phyloP scores from a whole-genome alignment of 2,888 invertebrate genomes.

The Scrobipalpa atriplicella region DNA sequence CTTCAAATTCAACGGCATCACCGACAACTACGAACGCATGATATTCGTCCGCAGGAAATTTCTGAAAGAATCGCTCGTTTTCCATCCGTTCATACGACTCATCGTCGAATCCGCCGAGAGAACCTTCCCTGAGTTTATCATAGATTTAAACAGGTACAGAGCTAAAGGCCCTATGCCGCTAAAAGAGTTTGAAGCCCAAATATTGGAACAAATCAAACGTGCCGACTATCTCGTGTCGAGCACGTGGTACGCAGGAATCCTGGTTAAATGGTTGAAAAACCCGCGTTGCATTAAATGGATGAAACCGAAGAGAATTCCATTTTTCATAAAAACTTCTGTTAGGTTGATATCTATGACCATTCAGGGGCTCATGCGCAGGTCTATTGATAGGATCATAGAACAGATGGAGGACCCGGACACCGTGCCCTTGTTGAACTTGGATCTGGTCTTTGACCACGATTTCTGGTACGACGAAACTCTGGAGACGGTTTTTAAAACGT shows the following conservation, averaged over 20 bases:
- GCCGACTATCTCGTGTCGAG: constrained; percentile 73
- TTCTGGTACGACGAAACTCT: constrained; percentile 84
- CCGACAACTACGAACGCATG: constrained; percentile 83
- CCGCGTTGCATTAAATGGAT: constrained; percentile 72
- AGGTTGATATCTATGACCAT: constrained; percentile 83
- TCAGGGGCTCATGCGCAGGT: constrained; percentile 85
- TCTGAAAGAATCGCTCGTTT: constrained; percentile 80
- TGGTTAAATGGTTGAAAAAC: constrained; percentile 75
- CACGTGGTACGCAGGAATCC: constrained; percentile 67
- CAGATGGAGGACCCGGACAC: constrained; percentile 76
- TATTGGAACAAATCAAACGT: constrained; percentile 68
- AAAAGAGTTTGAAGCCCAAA: constrained; percentile 56
- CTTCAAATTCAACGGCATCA: constrained; percentile 85
- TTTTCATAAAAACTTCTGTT: constrained; percentile 70
- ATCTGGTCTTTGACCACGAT: constrained; percentile 78
- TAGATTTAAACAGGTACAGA: constrained; percentile 77
- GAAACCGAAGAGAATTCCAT: constrained; percentile 61
- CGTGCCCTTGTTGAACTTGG: constrained; percentile 85
- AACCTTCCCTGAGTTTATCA: constrained; percentile 79
- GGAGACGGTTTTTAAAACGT: constrained; percentile 79
- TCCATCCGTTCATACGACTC: constrained; percentile 85
- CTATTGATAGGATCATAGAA: constrained; percentile 84
- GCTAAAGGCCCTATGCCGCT: constrained; percentile 66
- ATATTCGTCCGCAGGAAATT: constrained; percentile 81
- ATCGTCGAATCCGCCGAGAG: constrained; percentile 79